These are phyloP conservation scores for Eunapius fragilis DNA, from an alignment of 37 sponge, comb jelly and placozoan genomes.

Conservation along the genomic window DNA sequence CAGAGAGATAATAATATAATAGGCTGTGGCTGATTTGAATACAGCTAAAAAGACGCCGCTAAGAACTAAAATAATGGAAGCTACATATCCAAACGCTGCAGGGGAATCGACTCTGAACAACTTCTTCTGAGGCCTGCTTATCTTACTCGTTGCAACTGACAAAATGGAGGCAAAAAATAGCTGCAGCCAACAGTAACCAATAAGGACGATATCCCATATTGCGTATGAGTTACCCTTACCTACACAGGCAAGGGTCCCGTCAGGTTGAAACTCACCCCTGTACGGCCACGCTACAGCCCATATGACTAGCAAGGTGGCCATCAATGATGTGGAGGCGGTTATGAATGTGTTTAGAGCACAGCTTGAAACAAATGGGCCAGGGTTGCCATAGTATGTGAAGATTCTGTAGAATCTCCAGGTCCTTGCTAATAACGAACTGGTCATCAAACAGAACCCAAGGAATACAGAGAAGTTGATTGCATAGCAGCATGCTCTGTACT, in stretches of 20 bases:
- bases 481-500: not conserved
- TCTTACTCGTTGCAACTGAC: not conserved
- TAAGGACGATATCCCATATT: not conserved
- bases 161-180: not conserved
- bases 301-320: not conserved
- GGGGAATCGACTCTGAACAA: not conserved
- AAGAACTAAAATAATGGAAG: not conserved
- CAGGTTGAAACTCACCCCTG: not conserved
- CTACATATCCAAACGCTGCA: not conserved
- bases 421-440: not conserved
- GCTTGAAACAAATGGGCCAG: conserved; percentile 14
- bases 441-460: conserved; percentile 7
- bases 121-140: not conserved
- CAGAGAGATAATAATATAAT: not conserved
- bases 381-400: conserved; percentile 32
- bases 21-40: not conserved
- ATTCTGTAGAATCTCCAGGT: conserved; percentile 49
- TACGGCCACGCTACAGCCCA: not conserved
- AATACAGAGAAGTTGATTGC: conserved; percentile 3
- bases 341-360: not conserved
- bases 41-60: not conserved
- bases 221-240: not conserved
- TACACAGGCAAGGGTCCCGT: not conserved
- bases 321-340: not conserved
- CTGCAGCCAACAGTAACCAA: not conserved